Percentiles rank a stretch among this genome's conserved stretches.
phyloP scores from a whole-genome alignment of 2,888 invertebrate genomes.

The Marasmarcha lunaedactyla region DNA sequence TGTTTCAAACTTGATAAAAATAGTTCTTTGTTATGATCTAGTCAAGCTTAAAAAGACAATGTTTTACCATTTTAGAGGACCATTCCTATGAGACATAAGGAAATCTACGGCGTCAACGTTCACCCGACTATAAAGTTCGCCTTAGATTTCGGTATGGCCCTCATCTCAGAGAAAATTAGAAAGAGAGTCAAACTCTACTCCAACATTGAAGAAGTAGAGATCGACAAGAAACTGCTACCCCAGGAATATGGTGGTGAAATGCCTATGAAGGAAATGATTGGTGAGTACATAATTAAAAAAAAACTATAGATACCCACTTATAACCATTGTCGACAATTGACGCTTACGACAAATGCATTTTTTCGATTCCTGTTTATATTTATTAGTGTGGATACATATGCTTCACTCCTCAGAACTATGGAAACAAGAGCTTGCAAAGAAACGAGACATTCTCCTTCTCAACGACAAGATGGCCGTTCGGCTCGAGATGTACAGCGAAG shows the following conservation, averaged over 20 bases:
- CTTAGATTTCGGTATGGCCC: conserved; percentile 80
- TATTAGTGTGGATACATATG: too few species aligned
- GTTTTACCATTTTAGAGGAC: conserved; percentile 79
- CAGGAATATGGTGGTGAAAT: conserved; percentile 87
- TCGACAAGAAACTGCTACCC: conserved; percentile 76
- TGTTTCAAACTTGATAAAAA: too few species aligned
- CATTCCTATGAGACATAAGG: conserved; percentile 83
- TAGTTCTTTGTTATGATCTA: too few species aligned
- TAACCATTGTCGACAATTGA: too few species aligned
- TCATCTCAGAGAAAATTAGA: conserved; percentile 82
- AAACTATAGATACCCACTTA: conserved; percentile 16
- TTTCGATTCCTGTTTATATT: too few species aligned
- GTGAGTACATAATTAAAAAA: conserved; percentile 46
- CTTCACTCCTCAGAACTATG: conserved; percentile 65
- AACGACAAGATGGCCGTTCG: conserved; percentile 79
- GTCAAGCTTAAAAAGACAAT: too few species aligned
- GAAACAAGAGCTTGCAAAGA: conserved; percentile 74
- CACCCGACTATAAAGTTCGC: conserved; percentile 82
- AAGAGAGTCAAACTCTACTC: conserved; percentile 77
- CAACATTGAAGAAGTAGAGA: conserved; percentile 69
- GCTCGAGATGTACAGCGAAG: conserved; percentile 76
- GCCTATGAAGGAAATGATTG: conserved; percentile 86
- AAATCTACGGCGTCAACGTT: conserved; percentile 80
- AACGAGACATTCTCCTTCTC: conserved; percentile 71
- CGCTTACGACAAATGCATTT: too few species aligned